Percentiles rank a stretch among this genome's conserved stretches.
Conservation (phyloP, 2,888 invertebrate genomes). For the Clusia tigrina region DNA sequence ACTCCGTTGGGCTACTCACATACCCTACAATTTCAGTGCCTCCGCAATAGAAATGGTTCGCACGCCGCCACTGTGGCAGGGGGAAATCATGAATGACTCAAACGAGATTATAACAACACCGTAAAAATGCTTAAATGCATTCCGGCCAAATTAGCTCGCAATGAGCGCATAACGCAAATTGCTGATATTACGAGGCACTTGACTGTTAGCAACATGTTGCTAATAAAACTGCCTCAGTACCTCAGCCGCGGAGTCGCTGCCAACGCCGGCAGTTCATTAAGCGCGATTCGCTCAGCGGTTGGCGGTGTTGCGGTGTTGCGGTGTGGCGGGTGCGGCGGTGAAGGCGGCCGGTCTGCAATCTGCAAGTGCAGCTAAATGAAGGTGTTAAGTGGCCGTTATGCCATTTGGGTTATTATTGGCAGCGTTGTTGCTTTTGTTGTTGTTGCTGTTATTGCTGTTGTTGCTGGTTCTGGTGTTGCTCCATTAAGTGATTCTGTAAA, state of each 20-base stretch:
- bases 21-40: too few species aligned
- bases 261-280: slow-evolving; percentile 14
- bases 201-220: slow-evolving; percentile 19
- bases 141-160: slow-evolving; percentile 16
- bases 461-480: background rate
- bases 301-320: too few species aligned
- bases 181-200: background rate
- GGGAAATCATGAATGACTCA: slow-evolving; percentile 9
- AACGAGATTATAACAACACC: background rate
- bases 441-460: too few species aligned
- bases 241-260: background rate
- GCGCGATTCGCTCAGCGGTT: too few species aligned
- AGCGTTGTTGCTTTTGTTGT: background rate
- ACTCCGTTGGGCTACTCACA: background rate
- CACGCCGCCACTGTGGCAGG: too few species aligned
- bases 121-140: slow-evolving; percentile 2
- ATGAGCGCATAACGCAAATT: slow-evolving; percentile 3
- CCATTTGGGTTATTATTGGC: too few species aligned
- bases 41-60: too few species aligned
- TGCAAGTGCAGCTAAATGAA: slow-evolving; percentile 13
- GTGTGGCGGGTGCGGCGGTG: too few species aligned
- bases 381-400: slow-evolving; percentile 16
- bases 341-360: slow-evolving; percentile 9
- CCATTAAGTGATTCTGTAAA: background rate
- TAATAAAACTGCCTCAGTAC: slow-evolving; percentile 9